These are phyloP conservation scores for Conus betulinus DNA, from an alignment of 1,140 invertebrate genomes.

Conservation along the genomic window DNA sequence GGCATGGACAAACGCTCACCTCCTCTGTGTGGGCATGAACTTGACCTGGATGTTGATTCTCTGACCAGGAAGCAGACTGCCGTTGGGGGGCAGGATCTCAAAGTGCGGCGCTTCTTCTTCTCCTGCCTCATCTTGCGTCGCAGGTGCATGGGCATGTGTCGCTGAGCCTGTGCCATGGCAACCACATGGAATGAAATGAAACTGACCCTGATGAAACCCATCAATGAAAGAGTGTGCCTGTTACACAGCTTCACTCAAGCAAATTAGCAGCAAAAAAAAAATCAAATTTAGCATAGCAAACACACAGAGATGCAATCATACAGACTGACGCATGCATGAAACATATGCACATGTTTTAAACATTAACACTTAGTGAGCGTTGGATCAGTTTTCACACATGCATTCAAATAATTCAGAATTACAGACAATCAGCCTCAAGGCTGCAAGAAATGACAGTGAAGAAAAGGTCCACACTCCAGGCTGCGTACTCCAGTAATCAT, in stretches of 20 bases:
- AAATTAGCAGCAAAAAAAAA: background rate
- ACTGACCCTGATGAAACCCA: background rate
- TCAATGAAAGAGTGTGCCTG: background rate
- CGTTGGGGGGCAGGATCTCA: conserved; percentile 74
- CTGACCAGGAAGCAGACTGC: conserved; percentile 71
- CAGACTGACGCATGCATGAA: background rate
- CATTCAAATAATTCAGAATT: too few species aligned
- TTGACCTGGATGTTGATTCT: conserved; percentile 76
- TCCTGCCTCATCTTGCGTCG: conserved; percentile 67
- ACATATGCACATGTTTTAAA: too few species aligned
- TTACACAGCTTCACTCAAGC: background rate
- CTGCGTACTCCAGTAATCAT: too few species aligned
- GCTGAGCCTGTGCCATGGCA: conserved; percentile 58
- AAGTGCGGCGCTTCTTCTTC: conserved; percentile 71
- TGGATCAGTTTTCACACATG: too few species aligned
- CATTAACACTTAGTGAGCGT: too few species aligned
- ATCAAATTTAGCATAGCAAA: too few species aligned
- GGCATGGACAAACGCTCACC: conserved; percentile 48
- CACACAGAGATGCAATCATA: background rate
- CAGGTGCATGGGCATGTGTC: conserved; percentile 74
- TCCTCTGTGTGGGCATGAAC: conserved; percentile 76
- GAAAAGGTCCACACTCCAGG: too few species aligned
- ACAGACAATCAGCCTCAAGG: too few species aligned
- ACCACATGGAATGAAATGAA: too few species aligned
- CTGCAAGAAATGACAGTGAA: too few species aligned